These are phyloP conservation scores for Thymallus thymallus DNA, from an alignment of 2,113 vertebrate species.

Conservation along the genomic window DNA sequence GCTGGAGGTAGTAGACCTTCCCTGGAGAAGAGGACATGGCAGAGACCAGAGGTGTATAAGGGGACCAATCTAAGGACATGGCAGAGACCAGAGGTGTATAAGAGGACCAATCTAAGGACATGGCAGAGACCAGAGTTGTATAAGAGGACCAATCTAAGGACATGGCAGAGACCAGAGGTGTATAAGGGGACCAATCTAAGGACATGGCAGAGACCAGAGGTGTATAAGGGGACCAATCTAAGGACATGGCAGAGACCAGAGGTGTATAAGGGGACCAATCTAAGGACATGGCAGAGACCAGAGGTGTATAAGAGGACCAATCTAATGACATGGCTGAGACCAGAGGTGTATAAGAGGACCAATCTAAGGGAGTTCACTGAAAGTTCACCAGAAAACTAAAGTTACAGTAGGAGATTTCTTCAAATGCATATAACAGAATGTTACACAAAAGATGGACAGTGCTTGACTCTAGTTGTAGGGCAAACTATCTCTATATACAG, in stretches of 20 bases:
- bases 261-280: neutral
- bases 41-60: neutral
- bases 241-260: neutral
- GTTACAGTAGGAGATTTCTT: neutral
- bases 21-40: constrained; percentile 63
- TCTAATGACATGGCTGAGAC: neutral
- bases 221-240: neutral
- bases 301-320: neutral
- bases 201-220: neutral
- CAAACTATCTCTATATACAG: neutral
- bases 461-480: neutral
- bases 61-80: neutral
- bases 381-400: no score
- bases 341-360: neutral
- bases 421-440: no score
- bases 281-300: neutral
- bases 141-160: neutral
- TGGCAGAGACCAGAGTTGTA: neutral
- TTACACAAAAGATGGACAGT: neutral
- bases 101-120: neutral
- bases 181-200: neutral
- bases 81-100: neutral
- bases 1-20: constrained; percentile 79
- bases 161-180: neutral
- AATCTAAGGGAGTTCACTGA: no score